Evolutionary conservation across 2,888 invertebrate genomes (phyloP).

Genomic region (Agrilus cyanescens): DNA sequence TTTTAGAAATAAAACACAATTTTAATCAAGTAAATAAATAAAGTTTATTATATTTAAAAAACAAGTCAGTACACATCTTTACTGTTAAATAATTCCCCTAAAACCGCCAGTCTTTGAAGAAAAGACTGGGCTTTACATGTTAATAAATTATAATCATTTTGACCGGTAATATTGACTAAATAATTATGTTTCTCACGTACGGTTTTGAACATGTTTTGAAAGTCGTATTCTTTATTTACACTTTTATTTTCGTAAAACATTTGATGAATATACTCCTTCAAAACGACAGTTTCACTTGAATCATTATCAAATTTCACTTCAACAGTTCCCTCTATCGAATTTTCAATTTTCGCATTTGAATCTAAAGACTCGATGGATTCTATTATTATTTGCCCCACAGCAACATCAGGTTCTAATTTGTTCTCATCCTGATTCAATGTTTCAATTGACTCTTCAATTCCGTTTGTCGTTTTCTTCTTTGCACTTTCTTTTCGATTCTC

Average conservation of each 20-base stretch:
- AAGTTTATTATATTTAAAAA: background rate
- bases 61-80: slow-evolving; percentile 6
- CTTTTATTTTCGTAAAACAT: slow-evolving; percentile 33
- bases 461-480: slow-evolving; percentile 18
- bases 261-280: too few relatives aligned
- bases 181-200: slow-evolving; percentile 50
- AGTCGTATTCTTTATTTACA: slow-evolving; percentile 51
- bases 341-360: slow-evolving; percentile 8
- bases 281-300: slow-evolving; percentile 12
- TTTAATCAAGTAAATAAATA: background rate
- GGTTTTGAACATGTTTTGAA: slow-evolving; percentile 57
- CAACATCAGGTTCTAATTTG: slow-evolving; percentile 19
- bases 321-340: slow-evolving; percentile 13
- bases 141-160: slow-evolving; percentile 53
- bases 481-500: slow-evolving; percentile 20
- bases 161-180: slow-evolving; percentile 48
- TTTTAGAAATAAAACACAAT: too few relatives aligned
- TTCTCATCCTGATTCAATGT: slow-evolving; percentile 26
- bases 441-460: slow-evolving; percentile 25
- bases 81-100: slow-evolving; percentile 60
- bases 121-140: slow-evolving; percentile 74
- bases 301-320: slow-evolving; percentile 12
- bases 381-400: slow-evolving; percentile 6
- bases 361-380: slow-evolving; percentile 10
- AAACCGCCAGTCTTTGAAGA: slow-evolving; percentile 61